Evolutionary conservation across 2,113 vertebrate species (phyloP).

Genomic region (Chelonoidis abingdonii): DNA sequence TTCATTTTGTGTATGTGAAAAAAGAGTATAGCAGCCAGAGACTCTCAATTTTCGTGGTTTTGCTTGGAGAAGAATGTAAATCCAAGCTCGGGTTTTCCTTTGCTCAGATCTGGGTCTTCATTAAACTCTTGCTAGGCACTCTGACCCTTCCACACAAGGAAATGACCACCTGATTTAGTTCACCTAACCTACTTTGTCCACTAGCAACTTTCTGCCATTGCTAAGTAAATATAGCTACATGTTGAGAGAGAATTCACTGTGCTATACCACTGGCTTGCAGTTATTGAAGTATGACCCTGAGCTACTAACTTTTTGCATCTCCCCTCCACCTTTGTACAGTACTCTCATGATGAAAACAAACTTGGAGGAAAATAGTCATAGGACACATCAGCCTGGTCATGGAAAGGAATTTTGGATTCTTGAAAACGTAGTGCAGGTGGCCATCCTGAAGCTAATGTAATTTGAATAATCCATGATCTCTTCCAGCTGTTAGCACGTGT

Average conservation of each 20-base stretch:
- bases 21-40: not conserved
- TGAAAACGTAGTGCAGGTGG: conserved; percentile 53
- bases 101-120: not conserved
- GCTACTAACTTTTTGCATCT: not conserved
- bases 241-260: not conserved
- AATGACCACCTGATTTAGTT: conserved; percentile 28
- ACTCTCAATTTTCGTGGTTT: not conserved
- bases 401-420: conserved; percentile 57
- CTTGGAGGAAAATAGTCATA: conserved; percentile 3
- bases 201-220: conserved; percentile 24
- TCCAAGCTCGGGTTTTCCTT: not conserved
- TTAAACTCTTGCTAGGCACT: not conserved
- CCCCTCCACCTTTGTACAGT: not conserved
- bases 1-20: not conserved
- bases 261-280: not conserved
- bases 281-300: not conserved
- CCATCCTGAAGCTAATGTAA: conserved; percentile 57
- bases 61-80: not conserved
- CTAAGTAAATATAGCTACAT: not conserved
- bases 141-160: not conserved
- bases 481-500: conserved; percentile 73
- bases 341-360: not conserved
- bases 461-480: conserved; percentile 59
- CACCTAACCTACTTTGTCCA: not conserved
- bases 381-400: conserved; percentile 29